These are phyloP conservation scores for Zonitis immaculata DNA, from an alignment of 2,888 invertebrate species.

Conservation along the genomic window DNA sequence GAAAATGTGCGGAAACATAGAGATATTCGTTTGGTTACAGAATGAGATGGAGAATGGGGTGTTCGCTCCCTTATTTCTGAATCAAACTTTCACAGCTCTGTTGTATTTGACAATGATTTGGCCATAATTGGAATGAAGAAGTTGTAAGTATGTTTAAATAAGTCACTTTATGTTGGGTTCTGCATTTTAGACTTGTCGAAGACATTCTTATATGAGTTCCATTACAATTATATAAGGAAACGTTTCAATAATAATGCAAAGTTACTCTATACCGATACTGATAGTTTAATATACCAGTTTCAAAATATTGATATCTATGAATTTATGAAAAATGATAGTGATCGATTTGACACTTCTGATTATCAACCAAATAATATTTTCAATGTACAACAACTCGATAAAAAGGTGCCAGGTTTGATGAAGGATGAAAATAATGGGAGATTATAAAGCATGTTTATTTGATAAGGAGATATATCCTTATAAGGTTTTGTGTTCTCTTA, in stretches of 20 bases:
- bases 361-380: background rate
- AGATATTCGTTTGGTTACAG: background rate
- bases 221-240: slow-evolving; percentile 16
- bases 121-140: slow-evolving; percentile 10
- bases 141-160: slow-evolving; percentile 11
- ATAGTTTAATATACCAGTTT: slow-evolving; percentile 3
- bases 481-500: too few relatives aligned
- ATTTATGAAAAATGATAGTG: background rate
- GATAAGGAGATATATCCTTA: too few relatives aligned
- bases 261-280: slow-evolving; percentile 18
- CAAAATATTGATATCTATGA: slow-evolving; percentile 2
- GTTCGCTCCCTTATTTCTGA: background rate
- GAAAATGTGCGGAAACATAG: background rate
- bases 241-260: background rate
- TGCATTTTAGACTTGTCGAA: slow-evolving; percentile 3
- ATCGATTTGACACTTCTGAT: background rate
- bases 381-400: too few relatives aligned
- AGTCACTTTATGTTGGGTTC: slow-evolving; percentile 17
- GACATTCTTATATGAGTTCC: slow-evolving; percentile 15
- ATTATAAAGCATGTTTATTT: background rate
- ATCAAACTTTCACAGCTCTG: background rate
- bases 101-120: background rate
- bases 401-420: too few relatives aligned
- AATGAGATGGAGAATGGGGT: background rate
- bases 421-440: too few relatives aligned